Evolutionary conservation across 2,888 invertebrate species (phyloP).

Genomic region (Andrena minutula): DNA sequence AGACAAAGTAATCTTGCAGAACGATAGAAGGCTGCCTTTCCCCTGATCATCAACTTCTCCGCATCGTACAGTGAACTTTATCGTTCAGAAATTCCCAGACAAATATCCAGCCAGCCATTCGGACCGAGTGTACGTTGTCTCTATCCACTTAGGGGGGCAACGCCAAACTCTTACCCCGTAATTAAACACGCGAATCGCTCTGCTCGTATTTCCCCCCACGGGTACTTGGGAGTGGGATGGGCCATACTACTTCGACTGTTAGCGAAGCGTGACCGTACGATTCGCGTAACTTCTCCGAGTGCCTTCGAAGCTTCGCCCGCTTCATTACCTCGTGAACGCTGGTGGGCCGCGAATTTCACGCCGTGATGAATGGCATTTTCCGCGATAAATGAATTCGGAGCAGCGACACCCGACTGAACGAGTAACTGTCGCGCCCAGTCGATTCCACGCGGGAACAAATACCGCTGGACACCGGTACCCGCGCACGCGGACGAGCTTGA

Average conservation of each 20-base stretch:
- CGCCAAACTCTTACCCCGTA: not conserved
- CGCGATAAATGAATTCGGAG: not conserved
- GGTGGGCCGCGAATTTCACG: not conserved
- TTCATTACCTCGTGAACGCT: conserved; percentile 28
- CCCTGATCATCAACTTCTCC: not conserved
- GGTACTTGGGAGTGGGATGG: not conserved
- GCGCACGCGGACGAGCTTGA: conserved; percentile 11
- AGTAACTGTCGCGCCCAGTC: not conserved
- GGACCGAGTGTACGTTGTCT: too few relatives aligned
- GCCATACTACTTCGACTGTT: not conserved
- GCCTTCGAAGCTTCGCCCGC: conserved; percentile 7
- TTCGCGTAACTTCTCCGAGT: conserved; percentile 5
- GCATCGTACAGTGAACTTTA: not conserved
- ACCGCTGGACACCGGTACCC: not conserved
- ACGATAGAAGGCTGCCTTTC: too few relatives aligned
- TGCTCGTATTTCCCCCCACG: not conserved
- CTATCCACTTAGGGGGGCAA: not conserved
- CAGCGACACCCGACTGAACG: not conserved
- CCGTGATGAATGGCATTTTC: conserved; percentile 1
- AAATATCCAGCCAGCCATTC: too few relatives aligned
- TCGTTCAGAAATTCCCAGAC: not conserved
- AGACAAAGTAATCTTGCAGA: too few relatives aligned
- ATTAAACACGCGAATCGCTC: not conserved
- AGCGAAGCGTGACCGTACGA: not conserved
- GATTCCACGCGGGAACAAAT: conserved; percentile 9